A percentile compares a stretch with the other conserved stretches of the same genome.
phyloP scores from a whole-genome alignment of 23 tunicate genomes.

The Botrylloides violaceus region DNA sequence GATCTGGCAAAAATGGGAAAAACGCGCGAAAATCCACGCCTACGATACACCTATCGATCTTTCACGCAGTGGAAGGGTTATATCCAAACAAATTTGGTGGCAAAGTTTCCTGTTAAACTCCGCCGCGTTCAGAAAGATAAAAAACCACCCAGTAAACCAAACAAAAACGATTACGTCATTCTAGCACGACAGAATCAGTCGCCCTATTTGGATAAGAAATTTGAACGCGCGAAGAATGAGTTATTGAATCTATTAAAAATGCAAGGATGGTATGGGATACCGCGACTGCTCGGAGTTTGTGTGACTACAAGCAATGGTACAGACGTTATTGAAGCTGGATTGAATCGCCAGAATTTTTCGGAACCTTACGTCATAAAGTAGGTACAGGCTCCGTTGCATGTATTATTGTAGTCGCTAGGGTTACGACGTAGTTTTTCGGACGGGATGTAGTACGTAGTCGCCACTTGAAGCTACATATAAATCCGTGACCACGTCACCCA shows the following conservation, averaged over 20 bases:
- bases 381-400: too few relatives aligned
- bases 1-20: background rate
- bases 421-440: too few relatives aligned
- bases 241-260: conserved; percentile 24
- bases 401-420: too few relatives aligned
- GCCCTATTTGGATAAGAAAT: conserved; percentile 10
- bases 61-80: conserved; percentile 13
- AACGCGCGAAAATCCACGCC: background rate
- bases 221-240: conserved; percentile 9
- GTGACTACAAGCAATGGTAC: conserved; percentile 17
- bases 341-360: background rate
- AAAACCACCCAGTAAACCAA: background rate
- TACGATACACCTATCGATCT: conserved; percentile 9
- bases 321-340: conserved; percentile 10
- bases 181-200: background rate
- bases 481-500: too few relatives aligned
- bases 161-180: background rate
- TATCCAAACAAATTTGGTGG: background rate
- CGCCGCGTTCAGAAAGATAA: background rate
- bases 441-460: too few relatives aligned
- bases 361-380: background rate
- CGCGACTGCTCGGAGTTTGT: conserved; percentile 53
- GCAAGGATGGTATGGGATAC: conserved; percentile 63
- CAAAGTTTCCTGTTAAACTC: background rate
- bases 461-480: too few relatives aligned